Conservation (phyloP, 2,797 vertebrate species). For the Valencia hispanica region DNA sequence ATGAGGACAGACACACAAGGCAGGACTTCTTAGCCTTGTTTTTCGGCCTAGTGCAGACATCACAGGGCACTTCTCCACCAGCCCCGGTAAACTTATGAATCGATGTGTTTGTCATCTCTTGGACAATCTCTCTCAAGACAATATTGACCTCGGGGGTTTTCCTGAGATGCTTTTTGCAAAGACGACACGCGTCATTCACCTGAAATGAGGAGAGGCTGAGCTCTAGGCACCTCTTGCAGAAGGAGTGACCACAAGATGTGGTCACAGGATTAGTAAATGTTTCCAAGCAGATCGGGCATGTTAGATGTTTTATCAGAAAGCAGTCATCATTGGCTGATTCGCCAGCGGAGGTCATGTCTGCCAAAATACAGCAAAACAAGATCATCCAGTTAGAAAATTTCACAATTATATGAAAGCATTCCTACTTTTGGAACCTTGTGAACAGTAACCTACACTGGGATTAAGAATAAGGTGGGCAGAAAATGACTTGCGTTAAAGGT, state of each 20-base stretch:
- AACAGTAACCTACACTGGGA: background rate
- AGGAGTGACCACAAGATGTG: conserved; percentile 70
- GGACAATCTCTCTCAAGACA: conserved; percentile 42
- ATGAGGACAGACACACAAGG: conserved; percentile 72
- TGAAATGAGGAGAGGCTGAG: background rate
- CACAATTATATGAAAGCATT: background rate
- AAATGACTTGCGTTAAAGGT: background rate
- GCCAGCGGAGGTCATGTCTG: conserved; percentile 43
- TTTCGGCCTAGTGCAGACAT: conserved; percentile 58
- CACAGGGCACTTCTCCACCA: conserved; percentile 63
- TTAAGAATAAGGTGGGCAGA: background rate
- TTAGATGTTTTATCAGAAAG: conserved; percentile 32
- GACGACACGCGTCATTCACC: conserved; percentile 26
- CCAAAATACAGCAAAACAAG: background rate
- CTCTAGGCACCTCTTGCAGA: conserved; percentile 59
- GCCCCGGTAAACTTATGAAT: background rate
- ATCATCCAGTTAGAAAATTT: background rate
- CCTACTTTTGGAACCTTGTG: background rate
- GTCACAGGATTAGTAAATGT: conserved; percentile 62
- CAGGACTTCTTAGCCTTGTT: conserved; percentile 73
- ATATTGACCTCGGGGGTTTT: conserved; percentile 38
- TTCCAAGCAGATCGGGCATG: conserved; percentile 68
- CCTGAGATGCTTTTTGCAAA: conserved; percentile 40
- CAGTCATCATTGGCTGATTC: background rate
- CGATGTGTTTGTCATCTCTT: background rate